Evolutionary conservation across 2,113 vertebrate species (phyloP).

Genomic region (Accipiter virgatus): DNA sequence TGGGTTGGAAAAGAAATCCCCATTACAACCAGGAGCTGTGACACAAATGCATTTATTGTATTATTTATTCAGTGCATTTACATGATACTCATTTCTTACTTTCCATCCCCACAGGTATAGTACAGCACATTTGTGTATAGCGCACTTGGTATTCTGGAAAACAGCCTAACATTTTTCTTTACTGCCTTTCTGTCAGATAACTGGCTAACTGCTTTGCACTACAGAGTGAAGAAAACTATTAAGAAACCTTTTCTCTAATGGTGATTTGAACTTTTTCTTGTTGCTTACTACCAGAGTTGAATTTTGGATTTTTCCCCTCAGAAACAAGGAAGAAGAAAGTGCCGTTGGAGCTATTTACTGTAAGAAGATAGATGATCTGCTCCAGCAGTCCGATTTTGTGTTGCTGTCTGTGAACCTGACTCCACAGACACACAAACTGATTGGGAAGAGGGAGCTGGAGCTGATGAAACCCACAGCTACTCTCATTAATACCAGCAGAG

Average conservation of each 20-base stretch:
- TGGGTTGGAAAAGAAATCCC: background rate
- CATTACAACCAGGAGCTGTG: background rate
- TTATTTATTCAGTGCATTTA: background rate
- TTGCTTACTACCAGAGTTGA: background rate
- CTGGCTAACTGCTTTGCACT: background rate
- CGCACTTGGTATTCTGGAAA: background rate
- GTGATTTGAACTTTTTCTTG: background rate
- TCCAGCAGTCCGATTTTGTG: constrained; percentile 79
- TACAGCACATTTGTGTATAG: background rate
- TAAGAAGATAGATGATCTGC: constrained; percentile 73
- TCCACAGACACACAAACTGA: constrained; percentile 69
- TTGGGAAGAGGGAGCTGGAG: constrained; percentile 75
- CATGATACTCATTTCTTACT: background rate
- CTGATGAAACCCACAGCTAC: constrained; percentile 78
- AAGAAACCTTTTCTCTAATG: background rate
- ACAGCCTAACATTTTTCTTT: background rate
- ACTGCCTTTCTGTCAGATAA: background rate
- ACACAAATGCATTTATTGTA: background rate
- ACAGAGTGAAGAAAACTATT: rapidly evolving
- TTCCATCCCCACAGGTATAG: background rate
- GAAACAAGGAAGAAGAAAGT: constrained; percentile 74
- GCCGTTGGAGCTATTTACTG: constrained; percentile 77
- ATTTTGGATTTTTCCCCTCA: background rate
- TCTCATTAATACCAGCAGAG: constrained; percentile 82
- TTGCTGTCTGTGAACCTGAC: constrained; percentile 71